These are phyloP conservation scores for Scylla paramamosain DNA, from an alignment of 1,140 invertebrate species.

Conservation along the genomic window DNA sequence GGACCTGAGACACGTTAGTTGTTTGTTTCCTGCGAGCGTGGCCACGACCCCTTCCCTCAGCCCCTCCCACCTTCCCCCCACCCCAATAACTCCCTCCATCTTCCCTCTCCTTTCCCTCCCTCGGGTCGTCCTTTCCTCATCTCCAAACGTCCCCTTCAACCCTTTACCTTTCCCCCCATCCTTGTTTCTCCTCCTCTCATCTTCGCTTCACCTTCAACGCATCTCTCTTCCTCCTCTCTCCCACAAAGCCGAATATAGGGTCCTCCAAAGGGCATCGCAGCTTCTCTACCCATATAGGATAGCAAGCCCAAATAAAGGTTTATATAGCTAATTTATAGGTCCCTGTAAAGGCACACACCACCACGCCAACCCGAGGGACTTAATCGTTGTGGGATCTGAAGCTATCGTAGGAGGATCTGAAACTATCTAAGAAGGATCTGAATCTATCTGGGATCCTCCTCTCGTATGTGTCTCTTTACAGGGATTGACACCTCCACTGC, in stretches of 20 bases:
- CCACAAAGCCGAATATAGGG: background rate
- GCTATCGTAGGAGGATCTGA: background rate
- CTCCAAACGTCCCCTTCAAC: background rate
- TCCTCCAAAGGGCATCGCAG: background rate
- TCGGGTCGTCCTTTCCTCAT: background rate
- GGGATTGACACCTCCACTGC: background rate
- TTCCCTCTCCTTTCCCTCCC: too few species aligned
- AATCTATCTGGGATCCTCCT: background rate
- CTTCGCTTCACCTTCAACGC: background rate
- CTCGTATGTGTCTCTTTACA: background rate
- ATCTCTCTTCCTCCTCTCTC: background rate
- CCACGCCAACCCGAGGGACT: background rate
- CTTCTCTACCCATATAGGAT: background rate
- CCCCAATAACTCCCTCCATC: background rate
- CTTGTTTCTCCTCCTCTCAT: background rate
- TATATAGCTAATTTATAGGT: conserved; percentile 1
- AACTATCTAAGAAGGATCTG: background rate
- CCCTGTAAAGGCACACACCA: background rate
- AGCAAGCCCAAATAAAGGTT: background rate
- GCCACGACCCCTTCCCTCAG: background rate
- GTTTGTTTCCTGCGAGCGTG: background rate
- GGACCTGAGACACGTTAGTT: background rate
- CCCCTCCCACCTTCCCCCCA: background rate
- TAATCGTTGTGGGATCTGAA: background rate
- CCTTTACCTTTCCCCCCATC: background rate